Base-by-base conservation (phyloP, 2,888 invertebrate genomes). In the Phasia obesa region DNA sequence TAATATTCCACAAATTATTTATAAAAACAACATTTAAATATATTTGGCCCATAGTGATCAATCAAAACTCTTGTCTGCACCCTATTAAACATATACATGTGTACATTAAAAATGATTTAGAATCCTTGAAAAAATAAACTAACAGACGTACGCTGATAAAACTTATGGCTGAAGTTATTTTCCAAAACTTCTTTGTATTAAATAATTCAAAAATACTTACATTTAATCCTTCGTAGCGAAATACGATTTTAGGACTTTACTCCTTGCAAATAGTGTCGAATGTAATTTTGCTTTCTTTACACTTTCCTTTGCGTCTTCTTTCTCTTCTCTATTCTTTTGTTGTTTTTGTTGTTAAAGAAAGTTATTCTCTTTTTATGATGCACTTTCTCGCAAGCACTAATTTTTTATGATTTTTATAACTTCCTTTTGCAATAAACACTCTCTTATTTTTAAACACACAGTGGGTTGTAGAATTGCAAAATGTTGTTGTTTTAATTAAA, bases 201-300 rank as follows among this genome's bases (percentile, higher is more conserved):
- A 6, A 35, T 35, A 9, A 35, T 19, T 53, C 3, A 38, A 23
- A 19, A 71, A 23, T 73, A 85, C 85, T 85, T 71, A 84, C 85
- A 21, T 65, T 71, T 78, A 82, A 78, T 85, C 85, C 84, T 78
- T 64, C 60, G 19, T 57, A 53, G 69, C 55, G 19, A 21, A 35
- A 21, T n/a, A 25, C 27, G 21, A 57, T n/a, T 35, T 19, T 49
- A 25, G 23, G 49, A 27, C 23, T 23, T 57, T n/a, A 44, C 57
- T 71, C 57, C 57, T 75, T 53, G 31, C 25, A 78, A 17, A 47
- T 38, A 31, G n/a, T 60, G 71, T 44, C 31, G 31, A 25, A 38
- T 44, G 13, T 38, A 71, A 49, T 4, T 53, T 55, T 6, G 23
- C 35, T 71, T 57, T 67, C 44, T 53, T 47, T 60, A 21, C 27